These are phyloP conservation scores for Microtus richardsoni DNA, from an alignment of 2,113 vertebrate genomes.

Conservation along the genomic window DNA sequence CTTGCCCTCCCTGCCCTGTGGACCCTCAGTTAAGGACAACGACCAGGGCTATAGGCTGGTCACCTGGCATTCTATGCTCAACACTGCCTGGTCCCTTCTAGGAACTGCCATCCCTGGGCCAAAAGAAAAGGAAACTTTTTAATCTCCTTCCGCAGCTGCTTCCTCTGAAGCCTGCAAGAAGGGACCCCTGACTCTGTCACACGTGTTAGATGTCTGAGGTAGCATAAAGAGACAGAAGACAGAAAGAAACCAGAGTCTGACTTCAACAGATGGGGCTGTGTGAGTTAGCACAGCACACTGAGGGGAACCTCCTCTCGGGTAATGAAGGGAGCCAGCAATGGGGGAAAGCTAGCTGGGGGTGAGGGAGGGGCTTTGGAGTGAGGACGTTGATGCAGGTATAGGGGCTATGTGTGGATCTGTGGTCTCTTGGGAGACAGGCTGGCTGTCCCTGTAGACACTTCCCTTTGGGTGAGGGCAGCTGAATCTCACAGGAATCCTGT, in stretches of 20 bases:
- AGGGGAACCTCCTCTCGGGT: neutral
- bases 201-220: neutral
- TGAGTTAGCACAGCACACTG: too few relatives aligned
- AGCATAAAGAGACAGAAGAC: neutral
- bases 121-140: neutral
- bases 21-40: neutral
- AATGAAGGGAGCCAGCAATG: too few relatives aligned
- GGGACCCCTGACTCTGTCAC: neutral
- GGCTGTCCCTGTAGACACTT: neutral
- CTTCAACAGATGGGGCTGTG: neutral
- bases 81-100: neutral
- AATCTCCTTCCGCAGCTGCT: neutral
- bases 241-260: neutral
- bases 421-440: neutral
- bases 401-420: too few relatives aligned
- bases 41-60: too few relatives aligned
- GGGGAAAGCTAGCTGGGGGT: neutral
- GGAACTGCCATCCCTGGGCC: neutral
- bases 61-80: neutral
- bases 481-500: neutral
- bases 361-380: neutral
- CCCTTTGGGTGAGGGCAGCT: neutral
- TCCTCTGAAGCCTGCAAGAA: neutral
- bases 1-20: too few relatives aligned
- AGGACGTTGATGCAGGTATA: neutral